A percentile compares a stretch with the other conserved stretches of the same genome.
These are phyloP conservation scores for Atopsyche davidsoni DNA, from an alignment of 1,140 invertebrate genomes.

Conservation along the genomic window DNA sequence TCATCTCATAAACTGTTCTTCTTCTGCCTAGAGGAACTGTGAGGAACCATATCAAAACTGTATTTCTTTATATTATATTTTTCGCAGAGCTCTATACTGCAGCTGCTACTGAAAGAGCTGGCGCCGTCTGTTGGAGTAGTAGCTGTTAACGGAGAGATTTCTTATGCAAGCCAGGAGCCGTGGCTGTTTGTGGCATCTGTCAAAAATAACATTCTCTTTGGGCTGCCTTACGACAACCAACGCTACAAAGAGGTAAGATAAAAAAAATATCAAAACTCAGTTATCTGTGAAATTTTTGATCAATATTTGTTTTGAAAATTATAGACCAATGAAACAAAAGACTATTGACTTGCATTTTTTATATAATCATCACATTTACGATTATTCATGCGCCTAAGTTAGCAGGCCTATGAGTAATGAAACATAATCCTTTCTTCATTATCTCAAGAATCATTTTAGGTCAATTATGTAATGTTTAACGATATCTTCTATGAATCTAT, in stretches of 20 bases:
- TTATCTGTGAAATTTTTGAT: too few species aligned
- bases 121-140: conserved; percentile 56
- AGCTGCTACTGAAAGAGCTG: conserved; percentile 67
- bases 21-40: neutral
- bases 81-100: conserved; percentile 62
- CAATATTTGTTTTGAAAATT: too few species aligned
- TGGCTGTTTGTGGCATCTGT: conserved; percentile 70
- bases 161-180: conserved; percentile 70
- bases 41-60: neutral
- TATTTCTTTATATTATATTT: conserved; percentile 3
- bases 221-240: conserved; percentile 58
- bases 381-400: too few species aligned
- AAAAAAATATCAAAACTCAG: too few species aligned
- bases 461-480: too few species aligned
- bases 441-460: too few species aligned
- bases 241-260: conserved; percentile 61
- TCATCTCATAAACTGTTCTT: neutral
- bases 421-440: too few species aligned
- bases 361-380: too few species aligned
- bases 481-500: too few species aligned
- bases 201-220: conserved; percentile 79
- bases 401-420: too few species aligned
- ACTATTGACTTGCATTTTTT: too few species aligned
- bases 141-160: conserved; percentile 56
- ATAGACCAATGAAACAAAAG: too few species aligned